Base-by-base conservation (phyloP, 2,797 vertebrate species). In the Iguana delicatissima region DNA sequence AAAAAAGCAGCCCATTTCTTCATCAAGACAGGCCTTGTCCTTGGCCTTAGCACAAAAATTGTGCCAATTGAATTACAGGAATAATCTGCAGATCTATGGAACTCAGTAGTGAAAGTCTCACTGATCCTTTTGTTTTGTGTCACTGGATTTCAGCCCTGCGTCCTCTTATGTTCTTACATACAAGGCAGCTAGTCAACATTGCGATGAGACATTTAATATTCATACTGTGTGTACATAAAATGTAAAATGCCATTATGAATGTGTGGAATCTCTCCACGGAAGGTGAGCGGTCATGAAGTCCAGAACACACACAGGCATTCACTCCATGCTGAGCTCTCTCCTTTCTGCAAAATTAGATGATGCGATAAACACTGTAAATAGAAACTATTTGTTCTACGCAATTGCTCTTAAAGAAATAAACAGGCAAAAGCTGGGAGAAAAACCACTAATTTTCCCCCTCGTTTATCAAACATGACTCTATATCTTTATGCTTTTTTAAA, bases 381-480 rank as follows among this genome's bases (percentile, higher is more conserved):
- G 94, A 95, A 95, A 95, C 0, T 0, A 72, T 95, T 93, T 96
- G 94, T 96, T 94, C 95, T 79, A 82, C 92, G 91, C 85, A 92
- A 95, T 94, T 89, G 89, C 91, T 95, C 91, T 91, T 95, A 94
- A 95, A 95, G 89, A 93, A 96, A 96, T 93, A 96, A 96, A 95
- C 90, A 93, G 46, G 35, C 74, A 91, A 93, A 96, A 92, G 84
- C 91, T 93, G 0, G 3, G 86, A 93, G 91, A 87, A 96, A 46
- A 93, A 59, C 0, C 91, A 84, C 90, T 85, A 24, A 55, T 90
- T 87, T 74, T 92, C 94, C 92, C 86, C 80, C 81, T 91, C 91
- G 84, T 94, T 94, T 95, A 95, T 96, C 95, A 96, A 95, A 91
- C 90, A 95, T 87, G 94, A 95, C 93, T 93, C 92, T 96, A 92